Evolutionary conservation across 2,797 vertebrate genomes (phyloP), one percentile per base, ranked within the genome.

Genomic region (Pantherophis alleghaniensis): DNA sequence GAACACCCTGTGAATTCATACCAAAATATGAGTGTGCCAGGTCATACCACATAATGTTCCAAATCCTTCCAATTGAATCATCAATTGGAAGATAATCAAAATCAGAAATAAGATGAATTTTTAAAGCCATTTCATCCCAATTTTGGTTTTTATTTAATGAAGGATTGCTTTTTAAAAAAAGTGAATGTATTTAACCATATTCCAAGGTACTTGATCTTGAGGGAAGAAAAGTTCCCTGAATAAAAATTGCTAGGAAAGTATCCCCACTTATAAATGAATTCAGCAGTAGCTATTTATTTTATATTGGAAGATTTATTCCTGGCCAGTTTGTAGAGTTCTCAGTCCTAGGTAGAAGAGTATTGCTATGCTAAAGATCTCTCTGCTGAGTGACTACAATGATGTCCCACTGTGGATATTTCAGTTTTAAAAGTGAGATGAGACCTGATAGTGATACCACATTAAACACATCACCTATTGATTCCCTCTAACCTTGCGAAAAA

Each of bases 391-490:
- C 96, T 90, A 94, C 96, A 96, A 95, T 92, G 55, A 86, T 89
- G 94, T 95, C 95, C 95, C 97, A 93, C 89, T 90, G 96, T 96
- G 97, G 96, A 96, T 95, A 97, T 96, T 97, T 96, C 96, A 93
- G 91, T 94, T 97, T 97, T 96, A 95, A 95, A 96, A 96, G 97
- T 93, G 96, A 91, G 95, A 97, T 90, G 97, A 98, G 98, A 95
- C 95, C 96, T 94, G 97, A 98, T 66, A 98, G 97, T 2, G 97
- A 98, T 98, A 98, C 97, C 95, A 32, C 97, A 98, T 97, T 98
- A 98, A 98, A 98, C 97, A 97, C 97, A 92, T 97, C 97, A 97
- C 97, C 96, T 97, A 98, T 98, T 95, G 98, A 98, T 98, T 96
- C 95, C 93, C 93, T 97, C 97, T 97, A 98, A 98, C 97, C 98